phyloP scores from a whole-genome alignment of 2,113 vertebrate genomes.

The Muntiacus reevesi region DNA sequence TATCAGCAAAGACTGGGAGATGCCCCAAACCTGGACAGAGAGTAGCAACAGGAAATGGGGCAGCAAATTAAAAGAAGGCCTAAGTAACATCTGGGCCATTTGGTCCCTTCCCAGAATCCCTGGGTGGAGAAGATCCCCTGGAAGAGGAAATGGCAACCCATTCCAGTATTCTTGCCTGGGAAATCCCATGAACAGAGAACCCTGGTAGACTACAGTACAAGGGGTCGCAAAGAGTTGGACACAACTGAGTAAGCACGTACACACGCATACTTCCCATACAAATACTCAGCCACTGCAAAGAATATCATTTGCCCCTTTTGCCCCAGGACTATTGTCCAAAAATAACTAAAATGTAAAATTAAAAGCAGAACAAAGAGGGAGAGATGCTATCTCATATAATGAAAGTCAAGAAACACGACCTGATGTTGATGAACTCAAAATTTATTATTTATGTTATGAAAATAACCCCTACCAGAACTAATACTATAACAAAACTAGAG shows the following conservation, averaged over 20 bases:
- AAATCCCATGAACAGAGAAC: not conserved
- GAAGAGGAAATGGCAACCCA: not conserved
- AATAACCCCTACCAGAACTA: not conserved
- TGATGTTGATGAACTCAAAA: constrained; percentile 22
- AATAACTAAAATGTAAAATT: constrained; percentile 31
- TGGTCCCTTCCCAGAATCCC: not conserved
- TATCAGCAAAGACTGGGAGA: not conserved
- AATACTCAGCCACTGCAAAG: not conserved
- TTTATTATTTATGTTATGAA: not conserved
- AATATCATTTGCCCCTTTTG: not conserved
- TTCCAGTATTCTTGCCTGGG: not conserved
- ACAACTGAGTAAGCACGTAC: not conserved
- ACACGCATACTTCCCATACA: not conserved
- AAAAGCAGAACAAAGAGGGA: not conserved
- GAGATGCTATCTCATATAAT: not conserved
- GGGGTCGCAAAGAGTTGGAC: not conserved
- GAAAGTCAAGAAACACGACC: not conserved
- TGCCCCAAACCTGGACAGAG: not conserved
- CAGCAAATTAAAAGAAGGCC: not conserved
- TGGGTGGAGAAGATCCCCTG: not conserved
- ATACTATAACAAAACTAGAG: constrained; percentile 14
- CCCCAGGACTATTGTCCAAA: not conserved
- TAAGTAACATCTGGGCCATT: not conserved
- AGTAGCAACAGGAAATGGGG: not conserved
- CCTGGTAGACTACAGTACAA: not conserved